Evolutionary conservation across 2,888 invertebrate genomes (phyloP).

Genomic region (Chrysomela aeneicollis): DNA sequence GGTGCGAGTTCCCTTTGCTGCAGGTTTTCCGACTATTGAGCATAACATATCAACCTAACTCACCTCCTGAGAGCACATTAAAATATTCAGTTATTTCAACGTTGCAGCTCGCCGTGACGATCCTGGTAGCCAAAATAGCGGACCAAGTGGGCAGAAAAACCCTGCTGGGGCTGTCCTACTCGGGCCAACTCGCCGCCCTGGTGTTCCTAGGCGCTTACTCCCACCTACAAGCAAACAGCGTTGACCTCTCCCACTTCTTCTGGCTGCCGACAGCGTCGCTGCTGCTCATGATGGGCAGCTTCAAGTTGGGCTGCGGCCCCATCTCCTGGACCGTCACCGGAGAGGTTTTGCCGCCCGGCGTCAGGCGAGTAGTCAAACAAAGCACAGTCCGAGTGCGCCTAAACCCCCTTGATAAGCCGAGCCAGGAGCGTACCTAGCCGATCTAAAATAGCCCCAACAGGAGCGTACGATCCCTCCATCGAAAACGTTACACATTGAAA

Average conservation of each 20-base stretch:
- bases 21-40: too few species aligned
- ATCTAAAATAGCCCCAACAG: too few species aligned
- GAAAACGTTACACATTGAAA: too few species aligned
- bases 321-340: slow-evolving; percentile 83
- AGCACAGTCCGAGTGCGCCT: too few species aligned
- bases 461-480: too few species aligned
- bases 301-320: slow-evolving; percentile 76
- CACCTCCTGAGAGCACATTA: too few species aligned
- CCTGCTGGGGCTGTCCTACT: slow-evolving; percentile 73
- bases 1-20: too few species aligned
- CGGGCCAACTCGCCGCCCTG: slow-evolving; percentile 69
- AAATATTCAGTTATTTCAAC: too few species aligned
- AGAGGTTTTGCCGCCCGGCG: slow-evolving; percentile 81
- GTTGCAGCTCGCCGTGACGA: slow-evolving; percentile 76
- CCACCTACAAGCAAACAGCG: slow-evolving; percentile 33
- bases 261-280: slow-evolving; percentile 78
- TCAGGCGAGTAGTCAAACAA: too few species aligned
- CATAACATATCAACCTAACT: too few species aligned
- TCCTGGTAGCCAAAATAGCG: slow-evolving; percentile 74
- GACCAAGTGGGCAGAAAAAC: slow-evolving; percentile 78
- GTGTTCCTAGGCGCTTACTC: slow-evolving; percentile 44
- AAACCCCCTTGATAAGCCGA: too few species aligned
- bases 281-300: slow-evolving; percentile 75
- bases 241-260: slow-evolving; percentile 56
- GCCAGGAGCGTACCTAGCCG: too few species aligned